Conservation (phyloP, 2,888 invertebrate genomes). For the Lepidochitona cinerea region DNA sequence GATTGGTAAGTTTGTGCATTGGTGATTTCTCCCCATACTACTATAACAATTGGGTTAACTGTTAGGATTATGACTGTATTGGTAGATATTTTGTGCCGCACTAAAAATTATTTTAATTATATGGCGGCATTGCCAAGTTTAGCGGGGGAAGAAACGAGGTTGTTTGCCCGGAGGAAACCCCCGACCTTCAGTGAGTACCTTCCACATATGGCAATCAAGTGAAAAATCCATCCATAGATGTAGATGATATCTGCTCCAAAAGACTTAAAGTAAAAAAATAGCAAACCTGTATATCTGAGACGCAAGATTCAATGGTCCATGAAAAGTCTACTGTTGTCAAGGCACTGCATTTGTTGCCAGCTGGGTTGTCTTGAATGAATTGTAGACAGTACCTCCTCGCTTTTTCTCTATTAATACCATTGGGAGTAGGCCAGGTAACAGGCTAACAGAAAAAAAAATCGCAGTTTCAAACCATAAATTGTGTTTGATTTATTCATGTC, state of each 20-base stretch:
- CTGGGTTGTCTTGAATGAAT: slow-evolving; percentile 24
- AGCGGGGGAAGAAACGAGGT: too few relatives aligned
- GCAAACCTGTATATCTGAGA: slow-evolving; percentile 51
- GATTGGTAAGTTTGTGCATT: too few relatives aligned
- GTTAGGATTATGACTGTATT: too few relatives aligned
- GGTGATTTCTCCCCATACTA: too few relatives aligned
- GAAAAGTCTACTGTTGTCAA: slow-evolving; percentile 45
- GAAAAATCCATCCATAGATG: neutral
- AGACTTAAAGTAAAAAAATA: neutral
- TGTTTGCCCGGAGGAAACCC: too few relatives aligned
- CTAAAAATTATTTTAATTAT: neutral
- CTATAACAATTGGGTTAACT: too few relatives aligned
- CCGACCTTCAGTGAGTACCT: too few relatives aligned
- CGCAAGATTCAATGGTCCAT: slow-evolving; percentile 42
- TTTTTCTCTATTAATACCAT: slow-evolving; percentile 34
- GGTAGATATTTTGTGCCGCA: neutral
- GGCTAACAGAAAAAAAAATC: slow-evolving; percentile 25
- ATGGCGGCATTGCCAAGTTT: too few relatives aligned
- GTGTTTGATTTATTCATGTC: too few relatives aligned
- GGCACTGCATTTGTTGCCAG: slow-evolving; percentile 27
- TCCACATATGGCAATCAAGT: too few relatives aligned
- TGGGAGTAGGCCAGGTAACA: slow-evolving; percentile 38
- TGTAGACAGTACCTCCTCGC: slow-evolving; percentile 32
- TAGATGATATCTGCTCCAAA: neutral
- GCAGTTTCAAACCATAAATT: too few relatives aligned